Conservation (phyloP, 2,113 vertebrate genomes). For the Collichthys lucidus region DNA sequence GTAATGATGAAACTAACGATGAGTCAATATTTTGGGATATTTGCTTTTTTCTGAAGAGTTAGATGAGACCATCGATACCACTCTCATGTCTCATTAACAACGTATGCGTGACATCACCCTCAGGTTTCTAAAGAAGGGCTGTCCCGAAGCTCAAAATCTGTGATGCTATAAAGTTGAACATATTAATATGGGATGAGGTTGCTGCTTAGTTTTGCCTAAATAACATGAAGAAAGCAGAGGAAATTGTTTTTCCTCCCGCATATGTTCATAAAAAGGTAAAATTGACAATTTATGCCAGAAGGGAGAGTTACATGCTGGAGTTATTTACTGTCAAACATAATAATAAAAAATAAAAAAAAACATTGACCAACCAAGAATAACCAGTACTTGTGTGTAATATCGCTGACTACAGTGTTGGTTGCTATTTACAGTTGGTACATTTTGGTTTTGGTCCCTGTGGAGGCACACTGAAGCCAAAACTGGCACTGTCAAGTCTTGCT, state of each 20-base stretch:
- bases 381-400: background rate
- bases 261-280: background rate
- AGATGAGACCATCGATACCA: background rate
- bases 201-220: background rate
- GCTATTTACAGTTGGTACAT: background rate
- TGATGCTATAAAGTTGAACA: too few relatives aligned
- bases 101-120: too few relatives aligned
- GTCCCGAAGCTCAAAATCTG: too few relatives aligned
- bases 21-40: background rate
- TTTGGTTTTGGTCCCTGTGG: background rate
- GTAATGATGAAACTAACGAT: background rate
- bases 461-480: slow-evolving; percentile 2
- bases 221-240: background rate
- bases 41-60: background rate
- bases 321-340: background rate
- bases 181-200: too few relatives aligned
- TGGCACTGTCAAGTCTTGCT: background rate
- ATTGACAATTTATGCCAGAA: too few relatives aligned
- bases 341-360: too few relatives aligned
- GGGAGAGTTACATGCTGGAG: background rate
- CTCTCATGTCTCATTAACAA: background rate
- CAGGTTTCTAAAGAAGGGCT: too few relatives aligned
- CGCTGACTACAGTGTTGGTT: background rate
- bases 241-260: background rate
- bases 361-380: too few relatives aligned